Evolutionary conservation across 2,888 invertebrate species (phyloP), one percentile per base, ranked within the genome.

Genomic region (Zhuqinia jingwanae): DNA sequence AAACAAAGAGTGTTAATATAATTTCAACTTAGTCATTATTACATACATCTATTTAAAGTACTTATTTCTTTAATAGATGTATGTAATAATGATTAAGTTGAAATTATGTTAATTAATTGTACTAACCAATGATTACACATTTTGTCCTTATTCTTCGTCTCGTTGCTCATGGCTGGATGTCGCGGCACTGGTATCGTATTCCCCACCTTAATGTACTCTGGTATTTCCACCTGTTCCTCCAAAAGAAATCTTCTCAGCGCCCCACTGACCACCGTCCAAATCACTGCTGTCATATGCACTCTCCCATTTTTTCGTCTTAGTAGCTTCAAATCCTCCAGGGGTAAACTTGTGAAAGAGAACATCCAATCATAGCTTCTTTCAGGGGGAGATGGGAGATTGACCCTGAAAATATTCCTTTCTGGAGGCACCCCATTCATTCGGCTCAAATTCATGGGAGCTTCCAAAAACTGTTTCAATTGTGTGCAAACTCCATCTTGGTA

Each of bases 101-200:
- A n/a, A n/a, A n/a, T n/a, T n/a, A n/a, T n/a, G n/a, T n/a, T n/a
- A n/a, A n/a, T n/a, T n/a, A 53, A 13, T 75, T 27, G n/a, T 17
- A 36, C 3, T 45, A 27, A 86, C 87, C 87, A 87, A 42, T 87
- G 87, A 84, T 87, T 87, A 30, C 84, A 87, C 1, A 87, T 17
- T 45, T 79, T 83, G 22, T 84, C 73, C 17, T 53, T 68, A 8
- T 58, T 65, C 0, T 0, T n/a, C 0, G 45, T 56, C 5, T n/a
- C 15, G 0, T 22, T 42, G 20, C 76, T n/a, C 30, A 47, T 70
- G 0, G 87, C 53, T 20, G 87, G 87, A 78, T 87, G 87, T 2
- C 25, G 75, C 11, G 83, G 83, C 87, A 73, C 73, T 17, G 83
- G 63, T 0, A 84, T 5, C 13, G 87, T 87, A 22, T 45, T 73